Evolutionary conservation across 2,797 vertebrate genomes (phyloP), one percentile per base, ranked within the genome.

Genomic region (Prionace glauca): DNA sequence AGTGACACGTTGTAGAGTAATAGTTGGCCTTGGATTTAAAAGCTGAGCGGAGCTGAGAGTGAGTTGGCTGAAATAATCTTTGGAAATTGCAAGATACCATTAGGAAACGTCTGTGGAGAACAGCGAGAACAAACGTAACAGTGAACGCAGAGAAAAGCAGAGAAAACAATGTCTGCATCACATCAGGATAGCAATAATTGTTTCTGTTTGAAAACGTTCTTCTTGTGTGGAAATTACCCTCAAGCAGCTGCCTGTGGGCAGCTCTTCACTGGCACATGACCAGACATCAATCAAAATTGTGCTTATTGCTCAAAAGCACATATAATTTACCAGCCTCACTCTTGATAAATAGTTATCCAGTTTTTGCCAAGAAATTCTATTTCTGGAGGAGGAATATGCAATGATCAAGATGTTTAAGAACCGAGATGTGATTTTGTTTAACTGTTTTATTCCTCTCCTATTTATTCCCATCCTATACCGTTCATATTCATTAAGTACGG

Each of bases 321-420:
- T 67, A 20, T 69, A 67, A 92, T 67, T 36, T 92, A 67, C 36
- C 18, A 92, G 0, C n/a, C 26, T 92, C 60, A 22, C 16, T 69
- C 62, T 36, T 41, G 62, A 92, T 69, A 92, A 67, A 92, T 92
- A 7, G 32, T 29, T 67, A 92, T 69, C 16, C 29, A 65, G 90
- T n/a, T 92, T 81, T 87, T n/a, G 90, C 60, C 62, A 67, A 65
- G 62, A n/a, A 92, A 92, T 92, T 92, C 29, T 92, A 36, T n/a
- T 92, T 32, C n/a, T 92, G 24, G 90, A 69, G 10, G 16, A 67
- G n/a, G 62, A 92, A 67, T 65, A 36, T 67, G 32, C 90, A 20
- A n/a, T 92, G 60, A 67, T 65, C 62, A 65, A 4, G 29, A 91
- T 62, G 2, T 65, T 1, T 92, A 11, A 92, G 67, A 67, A 92